Conservation (phyloP, 2,888 invertebrate species). For the Ormyrus pomaceus region DNA sequence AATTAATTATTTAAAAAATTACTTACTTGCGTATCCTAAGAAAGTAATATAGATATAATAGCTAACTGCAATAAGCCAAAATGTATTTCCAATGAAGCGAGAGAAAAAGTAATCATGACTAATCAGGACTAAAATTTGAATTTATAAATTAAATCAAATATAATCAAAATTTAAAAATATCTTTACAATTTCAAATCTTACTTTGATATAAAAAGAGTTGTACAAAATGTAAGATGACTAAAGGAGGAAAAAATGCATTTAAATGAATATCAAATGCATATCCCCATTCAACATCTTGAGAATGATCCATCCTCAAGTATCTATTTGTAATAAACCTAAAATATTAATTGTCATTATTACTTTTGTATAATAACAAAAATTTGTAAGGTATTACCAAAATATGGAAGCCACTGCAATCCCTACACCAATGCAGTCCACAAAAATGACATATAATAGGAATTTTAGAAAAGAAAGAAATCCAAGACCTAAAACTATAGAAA, state of each 20-base stretch:
- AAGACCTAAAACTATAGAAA: constrained; percentile 87
- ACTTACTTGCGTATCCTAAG: constrained; percentile 95
- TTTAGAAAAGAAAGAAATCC: constrained; percentile 83
- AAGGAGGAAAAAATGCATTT: constrained; percentile 98
- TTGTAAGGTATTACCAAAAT: constrained; percentile 83
- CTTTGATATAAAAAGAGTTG: constrained; percentile 93
- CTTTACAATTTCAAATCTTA: constrained; percentile 72
- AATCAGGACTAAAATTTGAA: constrained; percentile 83
- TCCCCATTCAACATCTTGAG: constrained; percentile 96
- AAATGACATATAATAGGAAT: constrained; percentile 93
- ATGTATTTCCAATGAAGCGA: constrained; percentile 91
- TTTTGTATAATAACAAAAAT: constrained; percentile 1
- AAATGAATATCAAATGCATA: constrained; percentile 99
- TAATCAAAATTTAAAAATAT: constrained; percentile 12
- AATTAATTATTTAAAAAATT: constrained; percentile 25
- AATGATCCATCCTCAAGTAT: constrained; percentile 82
- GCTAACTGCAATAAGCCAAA: constrained; percentile 92
- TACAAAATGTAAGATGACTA: constrained; percentile 94
- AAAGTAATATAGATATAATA: constrained; percentile 99
- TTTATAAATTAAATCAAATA: constrained; percentile 12
- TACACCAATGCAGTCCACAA: constrained; percentile 94
- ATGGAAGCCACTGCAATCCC: constrained; percentile 91
- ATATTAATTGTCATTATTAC: constrained; percentile 39
- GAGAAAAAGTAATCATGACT: constrained; percentile 87
- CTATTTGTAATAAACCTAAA: constrained; percentile 89